Conservation (phyloP, 2,888 invertebrate genomes). For the Caenorhabditis afra region DNA sequence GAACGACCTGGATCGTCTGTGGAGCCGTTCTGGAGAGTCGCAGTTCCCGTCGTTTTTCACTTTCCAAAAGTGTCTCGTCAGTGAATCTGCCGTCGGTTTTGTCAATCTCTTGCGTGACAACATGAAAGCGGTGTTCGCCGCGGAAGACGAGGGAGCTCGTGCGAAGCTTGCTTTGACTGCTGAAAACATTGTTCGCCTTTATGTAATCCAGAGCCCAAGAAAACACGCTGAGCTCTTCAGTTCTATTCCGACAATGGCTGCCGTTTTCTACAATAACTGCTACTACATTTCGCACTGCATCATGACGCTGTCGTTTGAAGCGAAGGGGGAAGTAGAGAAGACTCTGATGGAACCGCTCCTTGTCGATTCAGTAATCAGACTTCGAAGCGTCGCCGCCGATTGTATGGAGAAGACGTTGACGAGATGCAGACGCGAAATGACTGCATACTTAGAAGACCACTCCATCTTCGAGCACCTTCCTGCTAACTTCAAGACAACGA, state of each 20-base stretch:
- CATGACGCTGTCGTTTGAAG: constrained; percentile 64
- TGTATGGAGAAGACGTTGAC: constrained; percentile 71
- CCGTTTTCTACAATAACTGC: constrained; percentile 78
- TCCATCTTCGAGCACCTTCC: constrained; percentile 52
- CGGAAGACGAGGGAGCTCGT: constrained; percentile 64
- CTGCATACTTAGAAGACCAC: constrained; percentile 49
- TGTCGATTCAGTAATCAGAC: constrained; percentile 63
- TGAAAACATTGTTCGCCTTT: constrained; percentile 74
- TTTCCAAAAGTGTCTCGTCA: constrained; percentile 59
- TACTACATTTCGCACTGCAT: constrained; percentile 76
- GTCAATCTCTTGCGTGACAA: constrained; percentile 69
- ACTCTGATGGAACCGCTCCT: constrained; percentile 60
- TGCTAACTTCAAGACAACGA: constrained; percentile 30
- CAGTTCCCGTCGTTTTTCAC: constrained; percentile 48
- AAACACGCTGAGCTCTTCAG: constrained; percentile 71
- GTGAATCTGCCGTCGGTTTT: constrained; percentile 68
- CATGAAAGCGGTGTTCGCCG: constrained; percentile 62
- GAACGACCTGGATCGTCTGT: constrained; percentile 31
- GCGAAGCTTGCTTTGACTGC: constrained; percentile 70
- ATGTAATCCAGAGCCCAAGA: constrained; percentile 70
- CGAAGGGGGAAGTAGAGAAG: constrained; percentile 23
- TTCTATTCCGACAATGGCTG: constrained; percentile 75
- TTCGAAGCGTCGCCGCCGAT: constrained; percentile 69
- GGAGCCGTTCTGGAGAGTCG: constrained; percentile 33
- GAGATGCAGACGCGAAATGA: constrained; percentile 60